Base-by-base conservation (phyloP, 1,140 invertebrate genomes). In the Platyscapa corneri region DNA sequence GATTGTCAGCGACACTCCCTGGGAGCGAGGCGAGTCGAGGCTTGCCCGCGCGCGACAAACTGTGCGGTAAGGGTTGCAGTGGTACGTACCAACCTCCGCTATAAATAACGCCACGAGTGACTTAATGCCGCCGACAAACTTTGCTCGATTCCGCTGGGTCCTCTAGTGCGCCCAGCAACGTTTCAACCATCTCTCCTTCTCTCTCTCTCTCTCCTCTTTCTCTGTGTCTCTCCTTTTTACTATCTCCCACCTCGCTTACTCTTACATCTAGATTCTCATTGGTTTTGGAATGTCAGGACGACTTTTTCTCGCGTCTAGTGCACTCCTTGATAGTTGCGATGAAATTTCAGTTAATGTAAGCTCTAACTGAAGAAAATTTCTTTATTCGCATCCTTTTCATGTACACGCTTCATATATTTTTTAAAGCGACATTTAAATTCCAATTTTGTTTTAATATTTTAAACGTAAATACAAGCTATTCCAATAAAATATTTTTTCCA, bases 1-100 rank as follows among this genome's bases (percentile, higher is more conserved):
- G 84, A 89, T 90, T 89, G 89, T 90, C 89, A 90, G 83, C 87
- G 88, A 88, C 88, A 90, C 88, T 87, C 88, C 85, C 86, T 83
- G 53, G 23, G 65, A 82, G 42, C 42, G 86, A 72, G 34, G 42
- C 42, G 86, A 72, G 34, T 39, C 34, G 74, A n/a, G 53, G 64
- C 37, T 37, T 12, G 37, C 83, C 70, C 46, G 78, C 27, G 27
- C 81, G 75, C 81, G 74, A 86, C 86, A 88, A 89, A 87, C 86
- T 80, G 76, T 84, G 84, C 78, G 84, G 86, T 87, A 87, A 88
- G 87, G 88, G 88, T 88, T 88, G 88, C 86, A 37, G 49, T 18
- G 53, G 27, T 80, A 80, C 37, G 49, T 27, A 67, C 76, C 64
- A 72, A 67, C 23, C 86, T 74, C 65, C 78, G 84, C 88, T 87